Base-by-base conservation (phyloP, 2,888 invertebrate species). In the Drosophila putrida region DNA sequence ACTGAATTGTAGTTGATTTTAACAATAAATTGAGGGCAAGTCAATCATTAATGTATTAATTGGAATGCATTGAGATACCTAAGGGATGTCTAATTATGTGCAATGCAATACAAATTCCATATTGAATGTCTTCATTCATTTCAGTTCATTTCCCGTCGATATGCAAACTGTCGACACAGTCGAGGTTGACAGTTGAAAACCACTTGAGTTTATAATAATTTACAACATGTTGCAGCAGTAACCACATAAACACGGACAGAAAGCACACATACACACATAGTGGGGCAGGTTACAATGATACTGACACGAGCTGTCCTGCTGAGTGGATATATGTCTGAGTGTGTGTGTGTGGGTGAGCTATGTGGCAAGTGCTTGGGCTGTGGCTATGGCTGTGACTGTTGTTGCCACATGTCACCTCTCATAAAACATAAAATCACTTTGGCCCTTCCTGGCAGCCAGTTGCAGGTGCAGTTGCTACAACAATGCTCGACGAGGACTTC, bases 371-470 rank as follows among this genome's bases (percentile, higher is more conserved):
- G 47, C 63, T 69, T 54, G 72, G 68, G 57, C 36, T 62, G 57
- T 50, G 63, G 62, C 57, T 51, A 58, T 27, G 41, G 51, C 49
- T 55, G 60, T 77, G 76, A 63, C 77, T 84, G 84, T 70, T 80
- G 79, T 80, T 85, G 84, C 78, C 87, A 84, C 70, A 82, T 88
- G 85, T 86, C 85, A 88, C 74, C 82, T 88, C 74, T 85, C 86
- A 88, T 88, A 85, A 86, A 86, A 84, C 87, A 80, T 82, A 78
- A 84, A 84, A 80, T 87, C 87, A 87, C 80, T 80, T 71, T 71
- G 73, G 71, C 46, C 54, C 69, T 57, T 70, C 47, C 66, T 65
- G 71, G 64, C 69, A 67, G 66, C 57, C 66, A 61, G 77, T 47
- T 66, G 66, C 68, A 78, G 68, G 64, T 76, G 78, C 66, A 71